These are phyloP conservation scores for Acropora yongei DNA, from an alignment of 64 coral and sea anemone species.

Conservation along the genomic window DNA sequence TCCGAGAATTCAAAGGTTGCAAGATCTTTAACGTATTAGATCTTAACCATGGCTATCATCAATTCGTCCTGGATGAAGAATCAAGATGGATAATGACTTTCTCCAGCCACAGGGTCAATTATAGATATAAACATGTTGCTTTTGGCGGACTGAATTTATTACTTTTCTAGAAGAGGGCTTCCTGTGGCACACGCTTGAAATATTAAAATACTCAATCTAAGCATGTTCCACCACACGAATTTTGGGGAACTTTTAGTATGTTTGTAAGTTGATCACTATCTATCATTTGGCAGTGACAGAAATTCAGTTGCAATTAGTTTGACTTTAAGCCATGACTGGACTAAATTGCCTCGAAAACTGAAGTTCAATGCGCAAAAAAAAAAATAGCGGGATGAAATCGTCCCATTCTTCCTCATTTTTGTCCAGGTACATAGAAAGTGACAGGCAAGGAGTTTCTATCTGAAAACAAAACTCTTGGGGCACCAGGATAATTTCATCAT, in stretches of 20 bases:
- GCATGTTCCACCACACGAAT: constrained; percentile 18
- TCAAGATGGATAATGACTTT: too few species aligned
- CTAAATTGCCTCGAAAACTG: neutral
- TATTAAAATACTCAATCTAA: constrained; percentile 11
- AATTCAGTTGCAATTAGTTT: constrained; percentile 44
- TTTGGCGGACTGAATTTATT: neutral
- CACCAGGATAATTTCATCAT: too few species aligned
- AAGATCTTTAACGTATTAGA: constrained; percentile 38
- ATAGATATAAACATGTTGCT: too few species aligned
- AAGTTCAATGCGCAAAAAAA: too few species aligned
- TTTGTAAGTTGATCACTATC: constrained; percentile 22
- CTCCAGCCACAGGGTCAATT: too few species aligned
- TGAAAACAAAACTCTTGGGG: too few species aligned
- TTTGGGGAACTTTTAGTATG: constrained; percentile 45
- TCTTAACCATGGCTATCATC: neutral
- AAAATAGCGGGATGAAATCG: too few species aligned
- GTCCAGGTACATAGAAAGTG: too few species aligned
- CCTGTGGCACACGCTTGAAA: constrained; percentile 11
- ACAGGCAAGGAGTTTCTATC: too few species aligned
- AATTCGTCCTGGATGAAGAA: too few species aligned
- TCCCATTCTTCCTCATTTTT: too few species aligned
- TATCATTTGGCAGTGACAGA: constrained; percentile 40
- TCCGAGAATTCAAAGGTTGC: constrained; percentile 17
- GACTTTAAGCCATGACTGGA: constrained; percentile 50
- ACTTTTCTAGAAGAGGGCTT: constrained; percentile 13